Evolutionary conservation across 2,113 vertebrate genomes (phyloP).

Genomic region (Gallinago undulata): DNA sequence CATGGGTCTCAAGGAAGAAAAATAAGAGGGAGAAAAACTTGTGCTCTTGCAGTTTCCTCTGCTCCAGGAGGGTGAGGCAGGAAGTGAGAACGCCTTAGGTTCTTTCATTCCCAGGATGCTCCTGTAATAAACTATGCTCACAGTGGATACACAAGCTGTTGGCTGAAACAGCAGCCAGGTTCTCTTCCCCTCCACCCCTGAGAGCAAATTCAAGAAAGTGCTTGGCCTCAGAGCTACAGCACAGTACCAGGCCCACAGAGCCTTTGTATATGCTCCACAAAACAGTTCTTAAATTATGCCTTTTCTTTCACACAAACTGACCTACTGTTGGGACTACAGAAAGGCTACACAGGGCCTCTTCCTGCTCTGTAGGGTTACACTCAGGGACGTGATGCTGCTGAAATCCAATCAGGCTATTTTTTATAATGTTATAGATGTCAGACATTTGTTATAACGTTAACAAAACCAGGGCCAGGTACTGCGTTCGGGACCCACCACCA

Average conservation of each 20-base stretch:
- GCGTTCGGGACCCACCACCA: background rate
- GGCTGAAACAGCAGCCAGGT: background rate
- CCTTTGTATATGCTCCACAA: background rate
- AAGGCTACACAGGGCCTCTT: background rate
- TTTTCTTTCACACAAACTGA: background rate
- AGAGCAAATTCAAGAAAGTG: background rate
- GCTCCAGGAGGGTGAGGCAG: background rate
- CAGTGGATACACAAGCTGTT: background rate
- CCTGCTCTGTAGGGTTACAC: background rate
- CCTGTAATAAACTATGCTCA: background rate
- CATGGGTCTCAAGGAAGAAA: background rate
- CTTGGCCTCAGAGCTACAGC: background rate
- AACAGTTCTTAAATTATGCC: background rate
- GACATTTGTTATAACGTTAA: background rate
- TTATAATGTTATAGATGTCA: background rate
- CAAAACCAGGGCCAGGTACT: background rate
- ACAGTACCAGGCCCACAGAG: background rate
- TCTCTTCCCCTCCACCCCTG: background rate
- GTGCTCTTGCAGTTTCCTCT: background rate
- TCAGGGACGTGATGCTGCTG: background rate
- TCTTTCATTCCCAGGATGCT: background rate
- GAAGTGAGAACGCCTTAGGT: fast-evolving
- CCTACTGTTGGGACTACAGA: background rate
- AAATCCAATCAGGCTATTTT: background rate
- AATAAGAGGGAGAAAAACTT: background rate